Evolutionary conservation across 2,888 invertebrate genomes (phyloP), one percentile per base, ranked within the genome.

Genomic region (Antheraea yamamai): DNA sequence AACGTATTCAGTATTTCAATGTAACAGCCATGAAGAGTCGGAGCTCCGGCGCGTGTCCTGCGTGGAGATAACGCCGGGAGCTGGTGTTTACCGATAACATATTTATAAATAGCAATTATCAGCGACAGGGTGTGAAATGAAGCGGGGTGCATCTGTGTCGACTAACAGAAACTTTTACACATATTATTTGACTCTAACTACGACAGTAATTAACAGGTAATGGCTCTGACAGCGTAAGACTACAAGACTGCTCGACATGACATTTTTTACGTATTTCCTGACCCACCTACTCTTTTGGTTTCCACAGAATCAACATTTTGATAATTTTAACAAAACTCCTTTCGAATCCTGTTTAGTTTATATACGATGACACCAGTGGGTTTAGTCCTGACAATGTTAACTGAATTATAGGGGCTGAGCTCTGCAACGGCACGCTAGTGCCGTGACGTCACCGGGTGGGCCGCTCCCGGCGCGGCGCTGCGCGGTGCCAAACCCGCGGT

Each of bases 401-500:
- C 18, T n/a, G 58, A 20, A 58, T n/a, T n/a, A 20, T 58, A 58
- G 58, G 58, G 58, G 18, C 20, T 18, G 52, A 16, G 18, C 18
- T 20, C 20, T 4, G 6, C 18, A 55, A 4, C 12, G 55, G 18
- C n/a, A 23, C 61, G 12, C n/a, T 12, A 4, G n/a, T 30, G 16
- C 30, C 14, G 30, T 66, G 26, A 66, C 61, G 64, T 66, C 30
- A 26, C 64, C 39, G 70, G 70, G 70, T 39, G 39, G 14, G n/a
- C 39, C n/a, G 39, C 18, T 39, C 39, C 20, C 39, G 68, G 68
- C 3, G 4, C 7, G 35, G 30, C 18, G 30, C 39, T 20, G 70
- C 77, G 78, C 85, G 85, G 87, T 89, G 91, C 91, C 91, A 89
- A 89, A 87, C 89, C 85, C 87, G 90, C 93, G 94, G 94, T 94